Conservation (phyloP, 2,113 vertebrate genomes). For the Cyphomyrus plagiostoma region DNA sequence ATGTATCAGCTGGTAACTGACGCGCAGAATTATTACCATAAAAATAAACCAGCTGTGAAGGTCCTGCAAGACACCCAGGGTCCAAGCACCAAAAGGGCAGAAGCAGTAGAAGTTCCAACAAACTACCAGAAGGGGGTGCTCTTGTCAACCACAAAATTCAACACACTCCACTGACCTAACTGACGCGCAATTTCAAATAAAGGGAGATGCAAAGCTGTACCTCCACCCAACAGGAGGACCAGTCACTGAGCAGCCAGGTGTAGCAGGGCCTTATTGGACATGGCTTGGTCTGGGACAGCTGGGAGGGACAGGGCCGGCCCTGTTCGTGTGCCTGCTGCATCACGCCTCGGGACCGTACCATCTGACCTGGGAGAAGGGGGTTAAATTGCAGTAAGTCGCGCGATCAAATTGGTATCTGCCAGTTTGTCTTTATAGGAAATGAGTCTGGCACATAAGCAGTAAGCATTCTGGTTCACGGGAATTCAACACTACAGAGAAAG, state of each 20-base stretch:
- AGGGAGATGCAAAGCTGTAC: slow-evolving; percentile 51
- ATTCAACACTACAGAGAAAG: not conserved
- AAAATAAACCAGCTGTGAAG: not conserved
- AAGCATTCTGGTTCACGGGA: not conserved
- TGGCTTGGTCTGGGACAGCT: slow-evolving; percentile 75
- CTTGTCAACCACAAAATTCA: not conserved
- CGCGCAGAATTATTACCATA: not conserved
- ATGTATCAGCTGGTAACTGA: not conserved
- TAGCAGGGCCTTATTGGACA: slow-evolving; percentile 87
- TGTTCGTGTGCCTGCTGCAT: slow-evolving; percentile 73
- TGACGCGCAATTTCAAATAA: not conserved
- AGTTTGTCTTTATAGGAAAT: not conserved
- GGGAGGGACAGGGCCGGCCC: slow-evolving; percentile 76
- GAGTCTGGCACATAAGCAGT: not conserved
- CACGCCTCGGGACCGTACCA: slow-evolving; percentile 70
- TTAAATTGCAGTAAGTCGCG: not conserved
- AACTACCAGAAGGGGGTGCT: not conserved
- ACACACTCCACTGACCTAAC: not conserved
- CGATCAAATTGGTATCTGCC: not conserved
- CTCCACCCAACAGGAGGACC: slow-evolving; percentile 79
- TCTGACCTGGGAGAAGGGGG: slow-evolving; percentile 63
- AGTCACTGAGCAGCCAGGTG: slow-evolving; percentile 76
- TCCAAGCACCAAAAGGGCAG: not conserved
- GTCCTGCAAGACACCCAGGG: not conserved
- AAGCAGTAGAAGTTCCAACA: not conserved